Percentiles rank a stretch among this genome's conserved stretches.
These are phyloP conservation scores for Drosophila pruinosa DNA, from an alignment of 1,140 invertebrate species.

Conservation along the genomic window DNA sequence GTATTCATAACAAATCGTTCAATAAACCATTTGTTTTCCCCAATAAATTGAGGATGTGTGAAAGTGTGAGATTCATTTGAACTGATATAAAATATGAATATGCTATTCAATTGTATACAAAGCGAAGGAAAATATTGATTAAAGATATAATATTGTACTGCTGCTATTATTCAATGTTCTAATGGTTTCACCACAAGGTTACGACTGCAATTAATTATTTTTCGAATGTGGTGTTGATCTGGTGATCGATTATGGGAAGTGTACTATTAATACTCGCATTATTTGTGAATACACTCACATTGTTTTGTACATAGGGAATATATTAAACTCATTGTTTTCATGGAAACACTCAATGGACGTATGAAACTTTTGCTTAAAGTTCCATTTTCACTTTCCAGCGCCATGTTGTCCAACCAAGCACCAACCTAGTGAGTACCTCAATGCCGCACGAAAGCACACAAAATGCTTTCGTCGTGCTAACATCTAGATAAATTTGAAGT, in stretches of 20 bases:
- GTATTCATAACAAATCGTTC: constrained; percentile 34
- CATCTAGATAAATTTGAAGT: constrained; percentile 51
- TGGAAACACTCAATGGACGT: background rate
- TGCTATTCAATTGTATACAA: constrained; percentile 41
- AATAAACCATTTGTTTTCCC: constrained; percentile 35
- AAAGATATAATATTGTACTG: constrained; percentile 24
- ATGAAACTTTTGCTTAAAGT: background rate
- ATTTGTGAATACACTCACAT: background rate
- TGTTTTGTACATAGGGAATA: too few relatives aligned
- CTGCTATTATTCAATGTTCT: constrained; percentile 6
- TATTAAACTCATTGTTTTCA: background rate
- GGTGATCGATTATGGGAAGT: constrained; percentile 1
- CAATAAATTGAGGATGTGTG: constrained; percentile 44
- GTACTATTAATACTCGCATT: background rate
- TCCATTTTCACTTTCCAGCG: constrained; percentile 35
- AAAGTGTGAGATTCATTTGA: constrained; percentile 48
- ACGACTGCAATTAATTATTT: constrained; percentile 14
- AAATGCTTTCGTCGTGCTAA: constrained; percentile 61
- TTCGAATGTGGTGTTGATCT: background rate
- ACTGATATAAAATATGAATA: constrained; percentile 50
- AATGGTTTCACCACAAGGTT: constrained; percentile 16
- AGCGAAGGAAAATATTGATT: constrained; percentile 17
- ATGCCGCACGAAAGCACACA: constrained; percentile 25
- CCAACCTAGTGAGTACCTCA: constrained; percentile 67
- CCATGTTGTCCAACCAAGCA: constrained; percentile 46